These are phyloP conservation scores for Aphidius ervi DNA, from an alignment of 1,140 invertebrate species.

Conservation along the genomic window DNA sequence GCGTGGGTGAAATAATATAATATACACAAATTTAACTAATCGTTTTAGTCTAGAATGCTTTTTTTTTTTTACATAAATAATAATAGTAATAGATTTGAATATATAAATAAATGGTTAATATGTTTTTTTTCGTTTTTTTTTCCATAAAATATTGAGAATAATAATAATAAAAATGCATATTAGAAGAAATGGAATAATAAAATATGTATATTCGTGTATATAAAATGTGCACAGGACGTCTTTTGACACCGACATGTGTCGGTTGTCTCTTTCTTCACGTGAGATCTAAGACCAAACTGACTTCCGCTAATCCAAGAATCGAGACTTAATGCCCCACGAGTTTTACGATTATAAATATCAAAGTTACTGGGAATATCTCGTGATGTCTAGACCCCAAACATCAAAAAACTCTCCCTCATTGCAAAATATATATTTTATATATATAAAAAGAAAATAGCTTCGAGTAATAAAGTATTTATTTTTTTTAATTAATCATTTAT, in stretches of 20 bases:
- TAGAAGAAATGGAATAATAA: conserved; percentile 5
- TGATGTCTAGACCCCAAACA: conserved; percentile 33
- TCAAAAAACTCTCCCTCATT: no score
- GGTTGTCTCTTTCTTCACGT: conserved; percentile 34
- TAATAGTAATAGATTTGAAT: no score
- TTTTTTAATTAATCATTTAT: background rate
- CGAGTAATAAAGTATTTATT: no score
- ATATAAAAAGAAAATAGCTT: no score
- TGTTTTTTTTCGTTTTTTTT: no score
- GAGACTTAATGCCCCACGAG: conserved; percentile 47
- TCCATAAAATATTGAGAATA: no score
- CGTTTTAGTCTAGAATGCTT: background rate
- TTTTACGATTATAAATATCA: conserved; percentile 54
- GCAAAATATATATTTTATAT: no score
- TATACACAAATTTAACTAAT: conserved; percentile 10
- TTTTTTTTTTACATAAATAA: conserved; percentile 9
- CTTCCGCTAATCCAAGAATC: conserved; percentile 54
- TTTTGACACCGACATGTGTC: conserved; percentile 44
- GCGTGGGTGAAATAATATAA: conserved; percentile 3
- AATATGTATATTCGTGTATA: conserved; percentile 2
- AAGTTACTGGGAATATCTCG: conserved; percentile 44
- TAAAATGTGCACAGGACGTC: background rate
- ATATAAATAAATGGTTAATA: background rate
- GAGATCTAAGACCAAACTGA: conserved; percentile 47
- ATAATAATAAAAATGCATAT: conserved; percentile 1